Percentiles rank a stretch among this genome's conserved stretches.
Evolutionary conservation across 2,888 invertebrate genomes (phyloP).

Genomic region (Drosophila pseudotalamancana): DNA sequence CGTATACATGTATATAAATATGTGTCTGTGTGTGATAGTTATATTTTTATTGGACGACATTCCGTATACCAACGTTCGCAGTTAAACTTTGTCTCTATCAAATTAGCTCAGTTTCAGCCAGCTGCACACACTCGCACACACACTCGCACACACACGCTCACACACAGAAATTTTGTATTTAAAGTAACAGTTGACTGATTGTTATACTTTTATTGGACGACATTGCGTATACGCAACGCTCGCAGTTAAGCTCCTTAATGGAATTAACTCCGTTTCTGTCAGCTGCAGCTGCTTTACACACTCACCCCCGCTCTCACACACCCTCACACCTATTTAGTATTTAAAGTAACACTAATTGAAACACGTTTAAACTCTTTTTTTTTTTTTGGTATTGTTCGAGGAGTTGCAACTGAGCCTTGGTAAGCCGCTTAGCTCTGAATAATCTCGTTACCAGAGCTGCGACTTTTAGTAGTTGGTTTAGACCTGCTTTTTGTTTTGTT

Average conservation of each 20-base stretch:
- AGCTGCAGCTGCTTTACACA: constrained; percentile 14
- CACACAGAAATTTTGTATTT: no score
- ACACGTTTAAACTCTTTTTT: neutral
- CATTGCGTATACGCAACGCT: constrained; percentile 26
- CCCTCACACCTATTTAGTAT: constrained; percentile 1
- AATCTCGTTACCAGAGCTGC: constrained; percentile 1
- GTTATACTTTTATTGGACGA: no score
- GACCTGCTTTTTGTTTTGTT: constrained; percentile 31
- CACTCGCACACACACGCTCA: no score
- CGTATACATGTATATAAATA: neutral
- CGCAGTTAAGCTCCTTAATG: neutral
- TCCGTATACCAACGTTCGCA: constrained; percentile 20
- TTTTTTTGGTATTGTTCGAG: neutral
- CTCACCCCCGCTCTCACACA: constrained; percentile 7
- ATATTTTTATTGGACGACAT: no score
- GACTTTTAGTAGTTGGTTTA: constrained; percentile 29
- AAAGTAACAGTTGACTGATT: no score
- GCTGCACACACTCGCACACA: no score
- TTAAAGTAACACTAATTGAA: constrained; percentile 6
- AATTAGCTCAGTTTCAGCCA: no score
- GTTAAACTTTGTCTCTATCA: no score
- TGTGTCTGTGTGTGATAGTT: no score
- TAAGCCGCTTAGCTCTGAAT: constrained; percentile 7
- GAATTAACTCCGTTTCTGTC: neutral
- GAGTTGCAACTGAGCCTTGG: neutral